These are phyloP conservation scores for Pluvianellus socialis DNA, from an alignment of 2,113 vertebrate genomes.

Conservation along the genomic window DNA sequence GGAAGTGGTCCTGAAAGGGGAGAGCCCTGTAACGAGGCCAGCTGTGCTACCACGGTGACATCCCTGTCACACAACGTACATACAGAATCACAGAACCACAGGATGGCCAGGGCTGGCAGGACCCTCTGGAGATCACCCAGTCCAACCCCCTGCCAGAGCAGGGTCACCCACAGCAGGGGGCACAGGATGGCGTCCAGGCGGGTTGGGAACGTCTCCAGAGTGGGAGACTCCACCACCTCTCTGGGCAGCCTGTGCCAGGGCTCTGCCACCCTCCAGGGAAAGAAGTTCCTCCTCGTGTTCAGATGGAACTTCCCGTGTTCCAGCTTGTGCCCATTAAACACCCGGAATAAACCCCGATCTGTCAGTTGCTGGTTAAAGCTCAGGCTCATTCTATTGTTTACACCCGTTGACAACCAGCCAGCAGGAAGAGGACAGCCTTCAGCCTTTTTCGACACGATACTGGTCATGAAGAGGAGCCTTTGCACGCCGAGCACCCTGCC, in stretches of 20 bases:
- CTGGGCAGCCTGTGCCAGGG: no score
- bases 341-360: accelerated
- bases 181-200: no score
- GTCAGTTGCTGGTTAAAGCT: no score
- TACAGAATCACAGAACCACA: neutral
- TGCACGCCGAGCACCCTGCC: accelerated
- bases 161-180: no score
- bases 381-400: neutral
- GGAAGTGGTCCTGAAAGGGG: neutral
- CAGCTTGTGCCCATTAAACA: no score
- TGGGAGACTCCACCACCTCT: no score
- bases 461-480: neutral
- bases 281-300: no score
- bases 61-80: neutral
- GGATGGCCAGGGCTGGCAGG: neutral
- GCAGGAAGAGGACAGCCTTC: neutral
- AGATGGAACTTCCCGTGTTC: no score
- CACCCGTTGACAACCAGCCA: neutral
- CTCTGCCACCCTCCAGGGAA: no score
- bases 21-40: neutral
- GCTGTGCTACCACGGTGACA: neutral
- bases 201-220: no score
- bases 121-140: neutral
- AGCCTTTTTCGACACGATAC: accelerated
- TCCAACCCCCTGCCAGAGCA: no score